Base-by-base conservation (phyloP, 2,888 invertebrate genomes). In the Drosophila borealis region DNA sequence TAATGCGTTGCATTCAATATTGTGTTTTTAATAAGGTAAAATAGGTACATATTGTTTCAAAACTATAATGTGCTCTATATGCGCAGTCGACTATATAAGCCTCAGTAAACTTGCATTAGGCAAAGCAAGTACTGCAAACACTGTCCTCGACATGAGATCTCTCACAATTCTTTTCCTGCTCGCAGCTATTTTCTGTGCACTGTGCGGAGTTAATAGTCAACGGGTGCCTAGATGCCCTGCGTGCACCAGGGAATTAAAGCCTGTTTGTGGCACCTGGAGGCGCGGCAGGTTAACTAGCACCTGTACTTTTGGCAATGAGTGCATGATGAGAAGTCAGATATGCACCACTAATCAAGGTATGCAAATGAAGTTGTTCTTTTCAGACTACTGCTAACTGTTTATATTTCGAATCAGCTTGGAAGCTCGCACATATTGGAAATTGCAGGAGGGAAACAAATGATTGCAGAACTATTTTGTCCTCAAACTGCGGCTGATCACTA, bases 241-340 rank as follows among this genome's bases (percentile, higher is more conserved):
- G 5, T 80, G 49, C 3, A 4, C 17, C 1, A 14, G n/a, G 1
- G 11, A 11, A 0, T 10, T 41, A 0, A 10, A 1, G 0, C 81
- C 70, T 1, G 19, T 78, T 2, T 81, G 81, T 39, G 74, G 13
- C 21, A 21, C 0, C 3, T 37, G 17, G 46, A 50, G 11, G 0
- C 34, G 9, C 3, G 53, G 45, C n/a, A 29, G 25, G 0, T 19
- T 5, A 3, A 10, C 2, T 2, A 75, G 39, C 21, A 2, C 5
- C 0, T 79, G 80, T 34, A 63, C 63, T 11, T 72, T 82, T 4
- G 0, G 10, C 14, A 78, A 79, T 6, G 0, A 0, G 0, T 81
- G 82, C 51, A 13, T 3, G 11, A 2, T 79, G 14, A 0, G 1
- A 3, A 1, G 33, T 6, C 45, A 45, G 0, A 6, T 1, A 2